A percentile compares a stretch with the other conserved stretches of the same genome.
phyloP scores from a whole-genome alignment of 2,888 invertebrate genomes.

The Nycteola revayana region DNA sequence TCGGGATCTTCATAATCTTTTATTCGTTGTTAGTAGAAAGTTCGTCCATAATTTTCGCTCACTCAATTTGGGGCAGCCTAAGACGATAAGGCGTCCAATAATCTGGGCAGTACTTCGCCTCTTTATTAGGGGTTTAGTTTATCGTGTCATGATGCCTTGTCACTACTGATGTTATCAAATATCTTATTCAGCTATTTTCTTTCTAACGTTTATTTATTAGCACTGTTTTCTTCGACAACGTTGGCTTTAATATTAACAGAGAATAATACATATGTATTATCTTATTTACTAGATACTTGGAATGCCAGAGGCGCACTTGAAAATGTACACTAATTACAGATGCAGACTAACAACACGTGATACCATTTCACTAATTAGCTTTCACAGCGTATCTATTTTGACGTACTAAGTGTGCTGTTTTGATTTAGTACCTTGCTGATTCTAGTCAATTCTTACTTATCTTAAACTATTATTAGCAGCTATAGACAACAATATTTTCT shows the following conservation, averaged over 20 bases:
- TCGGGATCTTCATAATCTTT: slow-evolving; percentile 73
- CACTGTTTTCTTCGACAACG: slow-evolving; percentile 39
- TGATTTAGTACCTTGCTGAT: too few species aligned
- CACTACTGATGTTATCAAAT: slow-evolving; percentile 62
- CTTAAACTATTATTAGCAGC: too few species aligned
- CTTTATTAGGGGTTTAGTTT: slow-evolving; percentile 69
- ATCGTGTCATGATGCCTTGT: slow-evolving; percentile 63
- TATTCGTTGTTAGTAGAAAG: slow-evolving; percentile 65
- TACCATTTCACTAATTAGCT: too few species aligned
- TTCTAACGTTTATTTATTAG: slow-evolving; percentile 43
- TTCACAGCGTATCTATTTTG: too few species aligned
- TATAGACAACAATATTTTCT: too few species aligned
- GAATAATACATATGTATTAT: too few species aligned
- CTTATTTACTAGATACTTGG: too few species aligned
- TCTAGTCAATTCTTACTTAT: too few species aligned
- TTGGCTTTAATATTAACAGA: slow-evolving; percentile 5
- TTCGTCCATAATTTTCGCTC: slow-evolving; percentile 74
- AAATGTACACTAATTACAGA: too few species aligned
- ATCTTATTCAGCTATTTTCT: slow-evolving; percentile 52
- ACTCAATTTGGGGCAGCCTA: slow-evolving; percentile 71
- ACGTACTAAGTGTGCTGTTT: too few species aligned
- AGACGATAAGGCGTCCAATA: slow-evolving; percentile 73
- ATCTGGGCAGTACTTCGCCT: slow-evolving; percentile 62
- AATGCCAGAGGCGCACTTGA: too few species aligned
- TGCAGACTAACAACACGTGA: too few species aligned